Conservation (phyloP, 2,113 vertebrate genomes). For the Chloropsis cyanopogon region DNA sequence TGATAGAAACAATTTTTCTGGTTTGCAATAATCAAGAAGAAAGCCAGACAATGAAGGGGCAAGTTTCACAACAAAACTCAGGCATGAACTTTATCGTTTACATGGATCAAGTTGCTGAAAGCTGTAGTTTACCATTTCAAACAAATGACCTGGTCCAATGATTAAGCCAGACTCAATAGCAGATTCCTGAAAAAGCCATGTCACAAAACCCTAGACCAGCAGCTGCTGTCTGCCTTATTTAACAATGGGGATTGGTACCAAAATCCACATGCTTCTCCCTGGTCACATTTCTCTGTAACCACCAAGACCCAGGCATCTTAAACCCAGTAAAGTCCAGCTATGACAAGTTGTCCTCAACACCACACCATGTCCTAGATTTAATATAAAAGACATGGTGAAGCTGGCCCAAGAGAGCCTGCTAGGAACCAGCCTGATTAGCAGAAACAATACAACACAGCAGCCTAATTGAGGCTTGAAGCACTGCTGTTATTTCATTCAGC, state of each 20-base stretch:
- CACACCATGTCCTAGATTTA: neutral
- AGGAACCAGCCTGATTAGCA: slow-evolving; percentile 1
- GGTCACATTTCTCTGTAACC: neutral
- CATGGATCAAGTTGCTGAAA: neutral
- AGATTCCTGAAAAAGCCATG: neutral
- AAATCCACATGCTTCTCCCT: neutral
- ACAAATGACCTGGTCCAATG: neutral
- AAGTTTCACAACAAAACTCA: slow-evolving; percentile 26
- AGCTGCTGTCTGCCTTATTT: slow-evolving; percentile 14
- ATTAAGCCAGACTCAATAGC: neutral
- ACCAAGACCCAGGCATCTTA: neutral
- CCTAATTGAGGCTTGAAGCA: neutral
- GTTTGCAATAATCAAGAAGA: neutral
- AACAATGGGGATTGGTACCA: neutral
- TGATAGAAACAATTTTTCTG: neutral
- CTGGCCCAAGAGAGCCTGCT: neutral
- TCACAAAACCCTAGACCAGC: neutral
- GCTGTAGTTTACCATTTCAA: slow-evolving; percentile 30
- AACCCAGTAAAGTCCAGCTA: neutral
- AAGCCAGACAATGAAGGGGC: neutral
- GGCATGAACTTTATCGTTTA: neutral
- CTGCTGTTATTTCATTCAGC: neutral
- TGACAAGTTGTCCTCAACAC: neutral
- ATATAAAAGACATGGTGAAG: neutral
- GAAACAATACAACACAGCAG: neutral